Base-by-base conservation (phyloP, 1,140 invertebrate genomes). In the Coelopa frigida region DNA sequence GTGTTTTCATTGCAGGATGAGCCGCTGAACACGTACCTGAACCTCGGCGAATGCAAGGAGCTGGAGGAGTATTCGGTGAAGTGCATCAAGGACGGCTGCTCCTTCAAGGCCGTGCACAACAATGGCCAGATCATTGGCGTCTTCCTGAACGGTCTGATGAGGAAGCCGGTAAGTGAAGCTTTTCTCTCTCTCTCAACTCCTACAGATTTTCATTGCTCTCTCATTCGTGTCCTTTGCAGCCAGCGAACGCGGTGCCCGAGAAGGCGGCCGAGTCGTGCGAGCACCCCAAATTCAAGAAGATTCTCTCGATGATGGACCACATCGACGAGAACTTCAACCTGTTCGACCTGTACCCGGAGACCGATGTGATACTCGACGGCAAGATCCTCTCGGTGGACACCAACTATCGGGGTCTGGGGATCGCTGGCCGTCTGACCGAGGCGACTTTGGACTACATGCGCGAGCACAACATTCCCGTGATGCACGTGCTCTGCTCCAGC, bases 361-460 rank as follows among this genome's bases (percentile, higher is more conserved):
- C 75, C 38, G 70, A 81, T 18, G 60, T 59, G 17, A 62, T 78
- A 15, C 54, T 84, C 35, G 78, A 80, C 46, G 68, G 79, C 15
- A 77, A 77, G 53, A 81, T 84, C 50, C 49, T 82, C 4, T 81
- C 80, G 0, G 81, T 83, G 1, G 73, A 82, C 52, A 68, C 63
- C 8, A 72, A 71, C 15, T 81, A 76, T 70, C 70, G 82, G 41
- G 81, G 82, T 5, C 65, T 74, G 50, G 81, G 81, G 35, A 75
- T 84, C 32, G 81, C 75, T 12, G 80, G 77, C 21, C 64, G 72
- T 8, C 67, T 84, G 1, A 70, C 81, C 27, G 73, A 80, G 51
- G 74, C 71, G 48, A 72, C 79, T 14, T 73, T 64, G n/a, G 60
- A 70, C 5, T 66, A 55, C 36, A 69, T 70, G 62, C 44, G 52